Evolutionary conservation across 2,797 vertebrate genomes (phyloP).

Genomic region (Crax fasciolata): DNA sequence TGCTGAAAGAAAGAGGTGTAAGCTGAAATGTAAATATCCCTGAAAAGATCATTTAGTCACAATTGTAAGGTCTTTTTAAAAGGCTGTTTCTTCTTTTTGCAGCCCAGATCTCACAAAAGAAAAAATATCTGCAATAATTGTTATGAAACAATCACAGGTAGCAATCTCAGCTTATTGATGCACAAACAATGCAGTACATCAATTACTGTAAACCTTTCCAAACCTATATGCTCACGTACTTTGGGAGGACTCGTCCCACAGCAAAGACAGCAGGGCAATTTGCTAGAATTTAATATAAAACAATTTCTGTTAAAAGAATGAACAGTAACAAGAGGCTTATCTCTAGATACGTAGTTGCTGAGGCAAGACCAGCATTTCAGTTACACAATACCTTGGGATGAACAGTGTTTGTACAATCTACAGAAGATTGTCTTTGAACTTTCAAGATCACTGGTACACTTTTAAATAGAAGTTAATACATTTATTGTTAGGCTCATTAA

Average conservation of each 20-base stretch:
- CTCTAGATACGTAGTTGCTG: neutral
- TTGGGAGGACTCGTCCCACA: neutral
- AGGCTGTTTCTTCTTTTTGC: constrained; percentile 4
- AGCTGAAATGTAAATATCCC: neutral
- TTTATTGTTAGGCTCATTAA: constrained; percentile 14
- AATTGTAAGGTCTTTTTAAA: constrained; percentile 18
- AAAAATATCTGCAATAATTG: constrained; percentile 36
- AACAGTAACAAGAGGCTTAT: neutral
- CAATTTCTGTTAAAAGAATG: constrained; percentile 13
- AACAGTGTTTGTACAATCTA: neutral
- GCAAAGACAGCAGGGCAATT: constrained; percentile 11
- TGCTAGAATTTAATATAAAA: constrained; percentile 7
- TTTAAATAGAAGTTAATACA: neutral
- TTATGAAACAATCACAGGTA: constrained; percentile 14
- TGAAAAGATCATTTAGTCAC: constrained; percentile 4
- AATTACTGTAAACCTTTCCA: constrained; percentile 22
- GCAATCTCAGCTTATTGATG: constrained; percentile 6
- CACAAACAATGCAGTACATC: neutral
- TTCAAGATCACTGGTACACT: neutral
- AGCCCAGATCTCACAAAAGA: neutral
- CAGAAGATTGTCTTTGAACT: neutral
- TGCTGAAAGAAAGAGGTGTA: neutral
- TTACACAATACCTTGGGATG: neutral
- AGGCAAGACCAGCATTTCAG: neutral
- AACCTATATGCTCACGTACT: neutral